phyloP scores from a whole-genome alignment of 2,797 vertebrate species.

The Ispidina picta region DNA sequence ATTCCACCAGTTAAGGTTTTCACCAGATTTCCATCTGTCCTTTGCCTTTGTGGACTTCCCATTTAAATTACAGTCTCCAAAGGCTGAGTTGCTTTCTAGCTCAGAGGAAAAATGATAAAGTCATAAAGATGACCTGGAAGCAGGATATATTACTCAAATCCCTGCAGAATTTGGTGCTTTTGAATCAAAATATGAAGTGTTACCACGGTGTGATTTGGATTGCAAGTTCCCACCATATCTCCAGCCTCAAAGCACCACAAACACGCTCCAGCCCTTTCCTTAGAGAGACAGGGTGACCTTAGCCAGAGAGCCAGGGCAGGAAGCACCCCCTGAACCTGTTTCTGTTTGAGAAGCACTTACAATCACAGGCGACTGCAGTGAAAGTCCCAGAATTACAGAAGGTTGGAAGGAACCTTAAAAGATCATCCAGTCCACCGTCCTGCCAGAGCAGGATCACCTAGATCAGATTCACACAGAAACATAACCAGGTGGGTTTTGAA shows the following conservation, averaged over 20 bases:
- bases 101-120: not conserved
- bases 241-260: not conserved
- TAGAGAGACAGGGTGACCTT: accelerated
- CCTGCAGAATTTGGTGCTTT: not conserved
- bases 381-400: too few relatives aligned
- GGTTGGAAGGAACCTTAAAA: too few relatives aligned
- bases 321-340: not conserved
- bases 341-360: not conserved
- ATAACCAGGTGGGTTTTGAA: too few relatives aligned
- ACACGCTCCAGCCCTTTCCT: not conserved
- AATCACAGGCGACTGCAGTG: not conserved
- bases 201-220: not conserved
- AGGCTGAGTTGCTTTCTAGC: not conserved
- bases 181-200: not conserved
- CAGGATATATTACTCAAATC: not conserved
- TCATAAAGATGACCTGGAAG: not conserved
- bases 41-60: not conserved
- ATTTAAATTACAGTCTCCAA: not conserved
- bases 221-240: not conserved
- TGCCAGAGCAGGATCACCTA: too few relatives aligned
- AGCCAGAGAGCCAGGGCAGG: not conserved
- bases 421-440: too few relatives aligned
- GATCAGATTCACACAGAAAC: too few relatives aligned
- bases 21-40: not conserved
- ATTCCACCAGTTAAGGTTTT: not conserved